Base-by-base conservation (phyloP, 2,113 vertebrate genomes). In the Corythoichthys haematopterus region DNA sequence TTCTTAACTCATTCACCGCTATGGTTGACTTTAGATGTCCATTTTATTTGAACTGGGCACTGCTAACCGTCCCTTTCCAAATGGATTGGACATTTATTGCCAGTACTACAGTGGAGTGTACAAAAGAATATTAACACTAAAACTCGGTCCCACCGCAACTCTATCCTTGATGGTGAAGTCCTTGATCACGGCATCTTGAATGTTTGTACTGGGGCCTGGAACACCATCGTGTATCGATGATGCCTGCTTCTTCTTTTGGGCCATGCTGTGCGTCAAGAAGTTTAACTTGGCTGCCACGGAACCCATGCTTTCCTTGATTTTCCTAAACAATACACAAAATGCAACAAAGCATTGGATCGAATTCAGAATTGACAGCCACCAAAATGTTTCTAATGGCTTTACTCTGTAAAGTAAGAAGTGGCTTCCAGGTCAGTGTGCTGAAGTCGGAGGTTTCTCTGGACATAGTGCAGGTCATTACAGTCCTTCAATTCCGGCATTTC, bases 401-500 rank as follows among this genome's bases (percentile, higher is more conserved):
- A 97, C 94, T 90, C 94, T 74, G 94, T 96, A 43, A 98, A 98
- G 81, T 93, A 93, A 59, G 92, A 94, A 1, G 94, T 94, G 62
- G 94, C 94, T 80, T 96, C 91, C 33, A 93, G 83, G 36, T 94
- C 93, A 2, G 94, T 93, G 88, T 95, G 90, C 12, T 93, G 87
- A 28, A 93, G 93, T 52, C 93, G 86, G 74, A 96, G 93, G 68
- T 93, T 95, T 51, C 93, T 88, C 71, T 93, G 92, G 33, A 97
- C 91, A 0, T 94, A 96, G 66, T 91, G 90, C 77, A 96, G 85
- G 76, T 95, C 95, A 71, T 88, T 89, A 33, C 77, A 57, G 72
- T 91, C 89, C 52, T 88, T 92, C 58, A 96, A 85, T 65, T 96
- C 94, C 0, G 94, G 93, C 79, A 97, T 84, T 52, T 93, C 92